Evolutionary conservation across 2,888 invertebrate genomes (phyloP).

Genomic region (Spisula solida): DNA sequence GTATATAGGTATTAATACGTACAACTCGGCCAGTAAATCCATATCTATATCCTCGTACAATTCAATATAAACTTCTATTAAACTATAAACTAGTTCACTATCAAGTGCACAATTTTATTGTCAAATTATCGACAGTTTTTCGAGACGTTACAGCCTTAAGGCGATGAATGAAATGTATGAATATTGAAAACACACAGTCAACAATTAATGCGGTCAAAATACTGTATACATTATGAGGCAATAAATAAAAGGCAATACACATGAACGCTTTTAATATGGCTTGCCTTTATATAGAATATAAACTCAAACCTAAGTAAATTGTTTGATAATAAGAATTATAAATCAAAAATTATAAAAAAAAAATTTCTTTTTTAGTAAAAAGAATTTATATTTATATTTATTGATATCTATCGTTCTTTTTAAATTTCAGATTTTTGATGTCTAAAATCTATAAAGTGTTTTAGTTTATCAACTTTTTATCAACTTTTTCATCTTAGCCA

Average conservation of each 20-base stretch:
- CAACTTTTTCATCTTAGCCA: too few relatives aligned
- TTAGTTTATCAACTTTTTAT: too few relatives aligned
- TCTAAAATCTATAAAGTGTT: too few relatives aligned
- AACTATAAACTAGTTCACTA: conserved; percentile 28
- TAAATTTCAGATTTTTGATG: too few relatives aligned
- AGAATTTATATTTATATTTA: too few relatives aligned
- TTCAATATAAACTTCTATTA: neutral
- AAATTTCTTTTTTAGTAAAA: too few relatives aligned
- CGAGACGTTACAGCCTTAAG: neutral
- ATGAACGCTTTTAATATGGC: neutral
- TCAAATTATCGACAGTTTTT: conserved; percentile 22
- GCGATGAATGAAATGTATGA: neutral
- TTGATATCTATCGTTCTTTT: too few relatives aligned
- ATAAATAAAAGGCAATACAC: neutral
- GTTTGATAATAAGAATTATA: too few relatives aligned
- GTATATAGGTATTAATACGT: neutral
- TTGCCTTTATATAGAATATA: too few relatives aligned
- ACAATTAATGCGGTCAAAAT: neutral
- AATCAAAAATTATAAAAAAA: too few relatives aligned
- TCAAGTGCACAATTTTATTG: conserved; percentile 22
- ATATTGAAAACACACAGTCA: conserved; percentile 6
- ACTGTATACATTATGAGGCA: neutral
- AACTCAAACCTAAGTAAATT: too few relatives aligned
- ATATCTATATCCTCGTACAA: neutral
- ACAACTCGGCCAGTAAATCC: neutral